Percentiles rank a stretch among this genome's conserved stretches.
phyloP scores from a whole-genome alignment of 1,140 invertebrate genomes.

The Acromyrmex heyeri region DNA sequence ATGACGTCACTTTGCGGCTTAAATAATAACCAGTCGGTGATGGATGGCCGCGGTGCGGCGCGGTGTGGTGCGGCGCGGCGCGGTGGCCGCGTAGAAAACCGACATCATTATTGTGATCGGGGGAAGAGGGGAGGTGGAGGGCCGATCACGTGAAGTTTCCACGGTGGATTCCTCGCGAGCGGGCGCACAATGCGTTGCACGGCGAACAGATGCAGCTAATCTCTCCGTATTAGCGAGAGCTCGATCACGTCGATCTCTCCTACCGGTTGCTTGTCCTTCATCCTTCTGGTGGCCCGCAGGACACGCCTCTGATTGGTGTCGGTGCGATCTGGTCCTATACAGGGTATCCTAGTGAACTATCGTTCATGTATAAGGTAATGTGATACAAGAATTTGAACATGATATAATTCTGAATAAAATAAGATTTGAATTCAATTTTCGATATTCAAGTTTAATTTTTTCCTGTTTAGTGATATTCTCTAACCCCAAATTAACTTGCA shows the following conservation, averaged over 20 bases:
- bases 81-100: conserved; percentile 80
- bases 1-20: conserved; percentile 86
- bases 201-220: conserved; percentile 81
- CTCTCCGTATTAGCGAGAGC: conserved; percentile 73
- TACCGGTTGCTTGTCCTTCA: conserved; percentile 19
- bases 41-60: conserved; percentile 82
- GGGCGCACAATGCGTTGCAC: conserved; percentile 65
- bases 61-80: conserved; percentile 19
- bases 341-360: background rate
- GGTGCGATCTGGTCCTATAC: conserved; percentile 3
- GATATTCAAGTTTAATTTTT: no score
- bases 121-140: conserved; percentile 26
- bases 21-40: conserved; percentile 86
- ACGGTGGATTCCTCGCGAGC: conserved; percentile 77
- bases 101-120: conserved; percentile 86
- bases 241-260: conserved; percentile 59
- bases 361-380: background rate
- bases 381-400: no score
- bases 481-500: no score
- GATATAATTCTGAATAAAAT: no score
- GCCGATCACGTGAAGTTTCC: conserved; percentile 72
- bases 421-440: no score
- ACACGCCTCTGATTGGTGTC: conserved; percentile 45
- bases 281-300: conserved; percentile 48
- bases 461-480: no score